phyloP scores from a whole-genome alignment of 2,888 invertebrate species.

The Xestobium rufovillosum region DNA sequence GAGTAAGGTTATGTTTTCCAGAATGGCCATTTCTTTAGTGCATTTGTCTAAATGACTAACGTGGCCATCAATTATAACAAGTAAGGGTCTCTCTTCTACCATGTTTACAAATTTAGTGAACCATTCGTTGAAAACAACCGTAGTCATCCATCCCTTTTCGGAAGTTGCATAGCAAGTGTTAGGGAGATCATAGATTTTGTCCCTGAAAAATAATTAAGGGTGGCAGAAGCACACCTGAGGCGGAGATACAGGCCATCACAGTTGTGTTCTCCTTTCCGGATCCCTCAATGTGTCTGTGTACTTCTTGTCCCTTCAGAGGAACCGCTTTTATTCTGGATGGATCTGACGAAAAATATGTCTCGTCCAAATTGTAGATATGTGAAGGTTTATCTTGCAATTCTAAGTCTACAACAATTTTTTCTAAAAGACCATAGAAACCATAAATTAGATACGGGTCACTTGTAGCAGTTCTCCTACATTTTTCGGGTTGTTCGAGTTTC shows the following conservation, averaged over 20 bases:
- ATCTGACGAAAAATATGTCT: conserved; percentile 21
- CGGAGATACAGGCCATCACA: conserved; percentile 21
- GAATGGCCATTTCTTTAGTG: conserved; percentile 14
- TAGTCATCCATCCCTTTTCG: conserved; percentile 23
- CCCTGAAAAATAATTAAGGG: conserved; percentile 17
- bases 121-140: conserved; percentile 19
- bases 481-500: conserved; percentile 18
- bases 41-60: conserved; percentile 20
- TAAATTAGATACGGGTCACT: conserved; percentile 19
- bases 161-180: conserved; percentile 19
- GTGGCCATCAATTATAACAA: conserved; percentile 22
- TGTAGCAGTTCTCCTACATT: conserved; percentile 12
- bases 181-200: conserved; percentile 17
- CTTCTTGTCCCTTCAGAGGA: conserved; percentile 19
- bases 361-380: conserved; percentile 23
- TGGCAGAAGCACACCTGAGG: conserved; percentile 14
- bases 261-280: conserved; percentile 15
- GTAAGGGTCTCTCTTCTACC: conserved; percentile 19
- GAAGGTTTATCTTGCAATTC: conserved; percentile 17
- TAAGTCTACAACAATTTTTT: conserved; percentile 15
- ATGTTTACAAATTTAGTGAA: conserved; percentile 17
- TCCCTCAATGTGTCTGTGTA: conserved; percentile 18
- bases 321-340: conserved; percentile 21
- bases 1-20: conserved; percentile 9
- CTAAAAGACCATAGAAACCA: conserved; percentile 14